Conservation (phyloP, 92 coral and sea anemone species). For the Desmophyllum pertusum region DNA sequence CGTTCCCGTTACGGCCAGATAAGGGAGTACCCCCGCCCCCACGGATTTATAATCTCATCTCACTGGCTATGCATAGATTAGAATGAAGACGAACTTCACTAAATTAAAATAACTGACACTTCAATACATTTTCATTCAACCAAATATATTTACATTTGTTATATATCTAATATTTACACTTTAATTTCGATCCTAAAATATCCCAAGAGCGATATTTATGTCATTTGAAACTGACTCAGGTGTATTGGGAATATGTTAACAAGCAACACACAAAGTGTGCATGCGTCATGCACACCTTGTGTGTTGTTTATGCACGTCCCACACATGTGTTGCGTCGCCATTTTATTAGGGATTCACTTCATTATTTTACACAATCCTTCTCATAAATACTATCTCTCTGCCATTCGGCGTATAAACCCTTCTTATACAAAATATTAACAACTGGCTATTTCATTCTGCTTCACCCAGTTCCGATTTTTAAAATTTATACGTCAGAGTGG, state of each 20-base stretch:
- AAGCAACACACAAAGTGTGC: neutral
- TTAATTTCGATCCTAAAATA: neutral
- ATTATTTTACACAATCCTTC: neutral
- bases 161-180: neutral
- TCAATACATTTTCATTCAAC: neutral
- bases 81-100: too few relatives aligned
- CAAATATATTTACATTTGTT: neutral
- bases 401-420: neutral
- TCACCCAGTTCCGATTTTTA: neutral
- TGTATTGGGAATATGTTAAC: neutral
- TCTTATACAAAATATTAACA: conserved; percentile 15
- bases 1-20: too few relatives aligned
- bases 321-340: neutral
- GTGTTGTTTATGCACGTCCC: neutral
- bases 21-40: too few relatives aligned
- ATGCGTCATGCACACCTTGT: neutral
- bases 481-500: too few relatives aligned
- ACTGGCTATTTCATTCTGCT: too few relatives aligned
- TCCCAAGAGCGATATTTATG: neutral
- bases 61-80: too few relatives aligned
- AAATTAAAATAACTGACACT: too few relatives aligned
- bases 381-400: neutral
- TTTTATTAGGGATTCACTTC: neutral
- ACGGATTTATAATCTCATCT: too few relatives aligned
- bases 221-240: neutral